These are phyloP conservation scores for Synchiropus splendidus DNA, from an alignment of 2,113 vertebrate genomes.

Conservation along the genomic window DNA sequence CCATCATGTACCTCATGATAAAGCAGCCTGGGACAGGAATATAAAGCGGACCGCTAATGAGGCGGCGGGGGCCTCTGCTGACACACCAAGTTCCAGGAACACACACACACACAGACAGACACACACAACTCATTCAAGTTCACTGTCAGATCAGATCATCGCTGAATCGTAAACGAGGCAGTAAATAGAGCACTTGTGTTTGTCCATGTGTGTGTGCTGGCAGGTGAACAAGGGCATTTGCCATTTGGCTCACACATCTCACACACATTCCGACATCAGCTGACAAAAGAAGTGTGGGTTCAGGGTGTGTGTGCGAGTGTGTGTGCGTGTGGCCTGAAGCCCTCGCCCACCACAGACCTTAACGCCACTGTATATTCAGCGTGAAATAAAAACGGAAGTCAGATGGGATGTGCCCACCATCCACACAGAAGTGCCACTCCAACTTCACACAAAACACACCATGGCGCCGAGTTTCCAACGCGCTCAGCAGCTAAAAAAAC, in stretches of 20 bases:
- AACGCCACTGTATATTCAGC: neutral
- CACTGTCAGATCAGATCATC: neutral
- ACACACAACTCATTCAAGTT: constrained; percentile 9
- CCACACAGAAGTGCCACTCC: too few species aligned
- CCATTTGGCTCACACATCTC: constrained; percentile 33
- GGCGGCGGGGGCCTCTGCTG: too few species aligned
- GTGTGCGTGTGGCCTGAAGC: constrained; percentile 6
- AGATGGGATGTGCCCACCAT: too few species aligned
- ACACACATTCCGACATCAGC: constrained; percentile 47
- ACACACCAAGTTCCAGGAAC: too few species aligned
- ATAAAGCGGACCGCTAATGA: too few species aligned
- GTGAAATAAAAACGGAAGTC: neutral
- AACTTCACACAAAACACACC: too few species aligned
- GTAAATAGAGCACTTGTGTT: constrained; percentile 3
- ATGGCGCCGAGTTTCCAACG: too few species aligned
- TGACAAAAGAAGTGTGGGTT: constrained; percentile 35
- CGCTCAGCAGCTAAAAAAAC: too few species aligned
- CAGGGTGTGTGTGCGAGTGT: constrained; percentile 5
- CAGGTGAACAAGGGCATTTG: constrained; percentile 51
- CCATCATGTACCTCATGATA: too few species aligned
- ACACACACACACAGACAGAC: neutral
- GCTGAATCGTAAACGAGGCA: neutral
- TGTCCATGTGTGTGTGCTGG: constrained; percentile 15
- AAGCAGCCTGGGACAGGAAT: too few species aligned
- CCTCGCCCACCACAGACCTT: neutral